Conservation (phyloP, 2,797 vertebrate genomes). For the Macrochelys suwanniensis region DNA sequence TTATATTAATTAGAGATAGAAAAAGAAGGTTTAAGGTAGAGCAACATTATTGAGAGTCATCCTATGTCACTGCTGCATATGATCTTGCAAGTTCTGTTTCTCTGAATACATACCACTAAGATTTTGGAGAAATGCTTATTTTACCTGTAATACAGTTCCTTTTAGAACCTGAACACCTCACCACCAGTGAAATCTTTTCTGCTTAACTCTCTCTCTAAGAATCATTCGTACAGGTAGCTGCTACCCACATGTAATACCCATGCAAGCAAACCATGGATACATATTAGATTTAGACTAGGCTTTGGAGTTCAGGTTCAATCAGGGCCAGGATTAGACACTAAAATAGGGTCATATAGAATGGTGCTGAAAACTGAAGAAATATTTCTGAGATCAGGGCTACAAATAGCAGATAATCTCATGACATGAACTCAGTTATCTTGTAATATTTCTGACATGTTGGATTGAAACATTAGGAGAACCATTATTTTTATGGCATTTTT, state of each 20-base stretch:
- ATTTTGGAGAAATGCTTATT: not conserved
- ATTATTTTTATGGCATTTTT: not conserved
- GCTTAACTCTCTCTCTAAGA: not conserved
- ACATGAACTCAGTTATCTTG: not conserved
- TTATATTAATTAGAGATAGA: not conserved
- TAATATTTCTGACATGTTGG: not conserved
- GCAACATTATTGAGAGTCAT: not conserved
- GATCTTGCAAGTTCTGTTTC: not conserved
- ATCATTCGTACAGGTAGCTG: not conserved
- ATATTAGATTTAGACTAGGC: not conserved
- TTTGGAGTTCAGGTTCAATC: slow-evolving; percentile 6
- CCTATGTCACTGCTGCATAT: not conserved
- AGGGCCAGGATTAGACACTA: not conserved
- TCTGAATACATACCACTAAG: not conserved
- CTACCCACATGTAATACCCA: not conserved
- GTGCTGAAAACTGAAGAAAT: not conserved
- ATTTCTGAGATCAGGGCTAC: not conserved
- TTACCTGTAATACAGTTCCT: not conserved
- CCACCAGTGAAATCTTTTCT: not conserved
- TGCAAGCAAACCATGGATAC: not conserved
- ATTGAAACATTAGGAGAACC: accelerated
- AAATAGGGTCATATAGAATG: accelerated
- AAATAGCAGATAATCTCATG: not conserved
- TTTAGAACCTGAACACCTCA: not conserved
- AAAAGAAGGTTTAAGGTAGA: not conserved